Evolutionary conservation across 2,888 invertebrate genomes (phyloP).

Genomic region (Venusia cambrica): DNA sequence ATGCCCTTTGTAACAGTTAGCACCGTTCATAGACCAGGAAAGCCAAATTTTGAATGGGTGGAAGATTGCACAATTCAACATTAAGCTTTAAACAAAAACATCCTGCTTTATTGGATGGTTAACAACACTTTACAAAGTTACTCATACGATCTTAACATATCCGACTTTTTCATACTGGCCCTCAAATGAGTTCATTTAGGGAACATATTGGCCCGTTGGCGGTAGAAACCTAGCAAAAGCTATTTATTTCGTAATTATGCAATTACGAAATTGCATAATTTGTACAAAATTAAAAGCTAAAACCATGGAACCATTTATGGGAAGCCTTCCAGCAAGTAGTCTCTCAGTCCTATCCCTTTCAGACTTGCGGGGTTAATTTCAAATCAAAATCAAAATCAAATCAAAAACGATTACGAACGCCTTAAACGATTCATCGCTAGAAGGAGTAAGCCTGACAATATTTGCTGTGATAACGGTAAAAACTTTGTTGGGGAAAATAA

Average conservation of each 20-base stretch:
- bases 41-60: constrained; percentile 4
- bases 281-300: background rate
- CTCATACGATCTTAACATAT: background rate
- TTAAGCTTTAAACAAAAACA: background rate
- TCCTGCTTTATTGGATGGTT: background rate
- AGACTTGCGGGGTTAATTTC: background rate
- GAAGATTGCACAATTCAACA: background rate
- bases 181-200: background rate
- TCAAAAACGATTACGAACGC: too few relatives aligned
- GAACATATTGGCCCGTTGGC: background rate
- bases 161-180: background rate
- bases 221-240: background rate
- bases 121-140: background rate
- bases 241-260: too few relatives aligned
- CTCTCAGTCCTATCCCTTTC: background rate
- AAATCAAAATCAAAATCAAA: too few relatives aligned
- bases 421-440: too few relatives aligned
- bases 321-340: background rate
- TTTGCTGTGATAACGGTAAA: too few relatives aligned
- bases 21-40: too few relatives aligned
- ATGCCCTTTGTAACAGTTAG: too few relatives aligned
- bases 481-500: too few relatives aligned
- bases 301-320: background rate
- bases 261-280: background rate
- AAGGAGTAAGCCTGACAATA: too few relatives aligned